Base-by-base conservation (phyloP, 2,888 invertebrate species). In the Eubasilissa splendida region DNA sequence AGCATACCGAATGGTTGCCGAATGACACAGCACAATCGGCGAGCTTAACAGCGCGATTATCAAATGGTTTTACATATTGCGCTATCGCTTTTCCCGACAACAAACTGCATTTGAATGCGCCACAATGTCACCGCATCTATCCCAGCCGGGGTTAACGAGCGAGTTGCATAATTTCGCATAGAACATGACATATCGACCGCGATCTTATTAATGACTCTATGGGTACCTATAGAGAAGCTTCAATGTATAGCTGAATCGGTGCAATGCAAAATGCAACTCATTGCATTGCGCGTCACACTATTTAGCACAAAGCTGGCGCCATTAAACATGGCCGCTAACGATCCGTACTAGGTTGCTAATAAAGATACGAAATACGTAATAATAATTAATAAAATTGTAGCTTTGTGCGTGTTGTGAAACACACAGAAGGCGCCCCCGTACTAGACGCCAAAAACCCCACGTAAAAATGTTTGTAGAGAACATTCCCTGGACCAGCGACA, bases 201-300 rank as follows among this genome's bases (percentile, higher is more conserved):
- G 68, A 12, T 4, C 68, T 50, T 42, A 68, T 68, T 42, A 52
- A 68, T 68, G 68, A 50, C 12, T 68, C 50, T 14, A 50, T 5
- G 68, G 7, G 42, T 5, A 22, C 14, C 14, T 12, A 42, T 42
- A 42, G 42, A 14, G 50, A 50, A 14, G 33, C 68, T 50, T 9
- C 33, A n/a, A 58, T n/a, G n/a, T 1, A 58, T 58, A 10, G 58
- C 58, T 2, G 58, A n/a, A 58, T 58, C n/a, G 68, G 9, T n/a
- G 14, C 14, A 50, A 9, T 52, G 42, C 9, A 68, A 68, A 68
- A 10, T 52, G 68, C 68, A 68, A 68, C 68, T 68, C 68, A 68
- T 50, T 66, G 50, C 8, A 42, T 42, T 42, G 4, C 1, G 50
- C 52, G 8, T 9, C 33, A 50, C n/a, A 52, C n/a, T 50, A 33